These are phyloP conservation scores for Anabas testudineus DNA, from an alignment of 2,797 vertebrate genomes.

Conservation along the genomic window DNA sequence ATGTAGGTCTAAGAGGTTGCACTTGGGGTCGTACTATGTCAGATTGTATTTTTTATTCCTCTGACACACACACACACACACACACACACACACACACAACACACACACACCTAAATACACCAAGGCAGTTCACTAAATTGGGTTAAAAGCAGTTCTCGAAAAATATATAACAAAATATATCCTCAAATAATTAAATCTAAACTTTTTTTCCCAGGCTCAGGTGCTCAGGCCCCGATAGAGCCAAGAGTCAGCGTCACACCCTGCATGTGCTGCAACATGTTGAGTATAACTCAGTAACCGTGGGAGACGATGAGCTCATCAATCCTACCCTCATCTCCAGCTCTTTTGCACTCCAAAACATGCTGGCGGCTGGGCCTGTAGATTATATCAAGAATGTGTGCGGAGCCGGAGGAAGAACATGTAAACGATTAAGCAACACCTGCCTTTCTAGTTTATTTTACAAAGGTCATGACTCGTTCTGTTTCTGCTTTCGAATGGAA, in stretches of 20 bases:
- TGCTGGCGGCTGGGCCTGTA: slow-evolving; percentile 21
- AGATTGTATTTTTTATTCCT: slow-evolving; percentile 13
- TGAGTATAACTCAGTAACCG: neutral
- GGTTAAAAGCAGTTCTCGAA: neutral
- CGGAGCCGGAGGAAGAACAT: slow-evolving; percentile 10
- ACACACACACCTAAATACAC: neutral
- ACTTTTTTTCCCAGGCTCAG: neutral
- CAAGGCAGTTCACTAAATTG: neutral
- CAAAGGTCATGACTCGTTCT: slow-evolving; percentile 16
- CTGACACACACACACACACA: neutral
- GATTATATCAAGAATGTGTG: neutral
- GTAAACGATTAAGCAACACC: slow-evolving; percentile 29
- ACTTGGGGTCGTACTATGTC: neutral
- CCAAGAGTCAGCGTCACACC: slow-evolving; percentile 36
- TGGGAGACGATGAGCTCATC: slow-evolving; percentile 57
- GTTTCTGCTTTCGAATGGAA: slow-evolving; percentile 15
- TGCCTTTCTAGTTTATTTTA: slow-evolving; percentile 29
- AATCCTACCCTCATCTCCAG: slow-evolving; percentile 39
- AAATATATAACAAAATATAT: neutral
- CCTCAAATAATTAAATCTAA: neutral
- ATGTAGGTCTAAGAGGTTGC: slow-evolving; percentile 15
- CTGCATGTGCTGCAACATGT: slow-evolving; percentile 51
- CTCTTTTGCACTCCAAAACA: neutral
- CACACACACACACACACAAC: too few relatives aligned
- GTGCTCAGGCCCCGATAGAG: neutral